Evolutionary conservation across 35 echinoderm and acorn worm genomes (phyloP), one percentile per base, ranked within the genome.

Genomic region (Chiridota heheva): DNA sequence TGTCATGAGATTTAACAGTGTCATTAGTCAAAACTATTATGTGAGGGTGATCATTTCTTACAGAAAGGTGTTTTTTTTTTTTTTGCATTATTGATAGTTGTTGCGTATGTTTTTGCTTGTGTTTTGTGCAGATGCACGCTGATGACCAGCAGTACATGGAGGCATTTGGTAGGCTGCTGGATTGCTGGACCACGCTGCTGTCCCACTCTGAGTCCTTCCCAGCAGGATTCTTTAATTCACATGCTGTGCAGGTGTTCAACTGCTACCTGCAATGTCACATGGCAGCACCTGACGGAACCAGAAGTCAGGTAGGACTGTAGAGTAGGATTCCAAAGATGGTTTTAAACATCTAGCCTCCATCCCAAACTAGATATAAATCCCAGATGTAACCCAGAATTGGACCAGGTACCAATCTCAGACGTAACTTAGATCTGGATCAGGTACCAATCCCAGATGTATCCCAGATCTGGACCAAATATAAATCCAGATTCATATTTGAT

Each of bases 91-190:
- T 0, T 55, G 24, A 17, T 55, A 17, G 24, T 55, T 55, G 49
- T 25, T 17, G 49, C 24, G 5, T n/a, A n/a, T n/a, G n/a, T n/a
- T n/a, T n/a, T n/a, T n/a, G n/a, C 17, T 58, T 61, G 37, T 40
- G 0, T 78, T 34, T 61, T 44, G 30, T 78, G 34, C 55, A 90
- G 95, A 81, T 98, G 71, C 95, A 98, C 59, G 84, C 91, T 63
- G 95, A 98, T 85, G 95, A 98, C 55, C 90, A 92, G 66, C 78
- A 88, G 49, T 91, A 92, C 76, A 88, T 92, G 86, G 93, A 98
- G 60, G 95, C 95, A 0, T 98, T 91, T 72, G 89, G 90, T 44
- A 71, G 86, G 73, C 65, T 98, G 20, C 48, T 98, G 24, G 85
- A 98, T 43, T 91, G 78, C 37, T 98, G 95, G 95, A 88, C 85